phyloP scores from a whole-genome alignment of 2,797 vertebrate species.

The Tangara arthus region DNA sequence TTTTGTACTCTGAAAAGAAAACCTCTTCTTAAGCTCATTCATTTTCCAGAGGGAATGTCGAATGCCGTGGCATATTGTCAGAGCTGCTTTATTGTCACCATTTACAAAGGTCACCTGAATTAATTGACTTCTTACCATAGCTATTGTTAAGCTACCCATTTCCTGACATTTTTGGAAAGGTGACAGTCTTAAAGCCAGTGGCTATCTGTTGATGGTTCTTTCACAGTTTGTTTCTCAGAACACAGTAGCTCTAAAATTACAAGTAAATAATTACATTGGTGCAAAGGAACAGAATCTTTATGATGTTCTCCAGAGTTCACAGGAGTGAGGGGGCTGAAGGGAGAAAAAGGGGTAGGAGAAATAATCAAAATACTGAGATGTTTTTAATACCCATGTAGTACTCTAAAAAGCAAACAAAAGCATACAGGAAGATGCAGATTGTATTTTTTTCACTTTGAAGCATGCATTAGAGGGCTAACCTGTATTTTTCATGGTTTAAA shows the following conservation, averaged over 20 bases:
- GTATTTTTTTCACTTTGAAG: conserved; percentile 1
- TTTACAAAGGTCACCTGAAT: conserved; percentile 76
- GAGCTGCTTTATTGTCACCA: conserved; percentile 68
- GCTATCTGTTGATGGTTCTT: conserved; percentile 52
- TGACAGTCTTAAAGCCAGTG: conserved; percentile 44
- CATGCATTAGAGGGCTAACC: neutral
- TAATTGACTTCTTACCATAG: conserved; percentile 71
- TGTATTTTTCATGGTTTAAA: neutral
- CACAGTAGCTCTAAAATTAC: conserved; percentile 48
- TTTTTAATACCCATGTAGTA: neutral
- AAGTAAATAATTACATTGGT: conserved; percentile 33
- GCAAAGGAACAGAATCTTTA: conserved; percentile 4
- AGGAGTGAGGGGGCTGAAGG: neutral
- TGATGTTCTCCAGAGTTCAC: neutral
- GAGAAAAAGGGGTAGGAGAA: neutral
- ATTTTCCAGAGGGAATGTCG: conserved; percentile 65
- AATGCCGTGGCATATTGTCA: conserved; percentile 66
- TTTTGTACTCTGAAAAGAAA: conserved; percentile 67
- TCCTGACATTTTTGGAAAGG: conserved; percentile 64
- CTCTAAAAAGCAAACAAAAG: neutral
- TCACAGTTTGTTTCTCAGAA: conserved; percentile 18
- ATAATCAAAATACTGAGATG: neutral
- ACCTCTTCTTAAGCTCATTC: conserved; percentile 69
- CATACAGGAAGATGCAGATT: neutral
- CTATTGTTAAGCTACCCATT: conserved; percentile 51